Base-by-base conservation (phyloP, 2,797 vertebrate species). In the Danio jaintianensis region DNA sequence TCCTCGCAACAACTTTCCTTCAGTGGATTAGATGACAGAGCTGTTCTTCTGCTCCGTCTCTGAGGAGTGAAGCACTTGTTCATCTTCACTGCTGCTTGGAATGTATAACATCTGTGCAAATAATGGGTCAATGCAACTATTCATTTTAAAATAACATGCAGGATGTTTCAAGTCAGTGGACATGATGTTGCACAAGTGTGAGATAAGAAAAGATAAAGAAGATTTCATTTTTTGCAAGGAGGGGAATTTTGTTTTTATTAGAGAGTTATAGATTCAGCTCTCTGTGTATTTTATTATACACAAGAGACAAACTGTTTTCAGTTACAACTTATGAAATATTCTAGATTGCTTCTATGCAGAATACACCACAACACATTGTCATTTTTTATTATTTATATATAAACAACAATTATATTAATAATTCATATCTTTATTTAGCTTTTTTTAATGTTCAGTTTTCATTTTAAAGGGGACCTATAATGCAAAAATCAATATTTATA, bases 31-130 rank as follows among this genome's bases (percentile, higher is more conserved):
- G 8, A 59, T 38, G 29, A 82, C 56, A n/a, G 29, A 47, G 45
- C 55, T 22, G 11, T 22, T 78, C 52, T 3, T 29, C 48, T 76
- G 50, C 15, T 4, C 20, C 13, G 29, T 67, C 50, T 77, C 75
- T 20, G 16, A 16, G 62, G 50, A 77, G 62, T 42, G 52, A 67
- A 50, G 52, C 18, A 52, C 53, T n/a, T 29, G 53, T 67, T 79
- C 7, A 66, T 47, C 63, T 62, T 79, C 47, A 52, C 15, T 63
- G n/a, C 7, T 56, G 64, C 55, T 58, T 70, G 36, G 45, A 62
- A 62, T 71, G 15, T 62, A 62, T 43, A 63, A 71, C 77, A 71
- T 79, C 67, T 71, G 47, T 71, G 8, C 56, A 79, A 79, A 71
- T 71, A 71, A 43, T 53, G 56, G 18, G 36, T 50, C 45, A 22